Conservation (phyloP, 2,797 vertebrate genomes). For the Adelosebastes latens region DNA sequence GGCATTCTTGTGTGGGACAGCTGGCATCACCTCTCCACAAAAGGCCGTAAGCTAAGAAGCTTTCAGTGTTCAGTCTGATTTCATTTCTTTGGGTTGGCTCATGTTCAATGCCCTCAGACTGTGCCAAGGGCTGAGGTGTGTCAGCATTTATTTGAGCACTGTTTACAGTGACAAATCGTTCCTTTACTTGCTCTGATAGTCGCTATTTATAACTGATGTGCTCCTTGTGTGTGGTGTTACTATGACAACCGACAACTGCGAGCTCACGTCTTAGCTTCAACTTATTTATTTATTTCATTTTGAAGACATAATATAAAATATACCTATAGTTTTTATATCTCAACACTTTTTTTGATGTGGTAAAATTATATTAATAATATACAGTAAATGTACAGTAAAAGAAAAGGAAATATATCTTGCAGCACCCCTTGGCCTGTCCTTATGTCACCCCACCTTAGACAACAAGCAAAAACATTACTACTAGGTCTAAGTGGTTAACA, state of each 20-base stretch:
- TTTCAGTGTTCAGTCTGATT: neutral
- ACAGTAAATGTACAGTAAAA: neutral
- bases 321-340: neutral
- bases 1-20: neutral
- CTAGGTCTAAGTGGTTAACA: neutral
- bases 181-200: neutral
- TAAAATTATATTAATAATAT: neutral
- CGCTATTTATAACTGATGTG: slow-evolving; percentile 20
- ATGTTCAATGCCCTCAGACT: neutral
- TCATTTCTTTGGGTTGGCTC: neutral
- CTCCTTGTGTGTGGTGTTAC: slow-evolving; percentile 13
- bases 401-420: neutral
- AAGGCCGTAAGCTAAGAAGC: neutral
- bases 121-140: neutral
- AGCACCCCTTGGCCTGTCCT: neutral
- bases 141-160: neutral
- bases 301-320: neutral
- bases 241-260: slow-evolving; percentile 20
- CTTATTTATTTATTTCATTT: neutral
- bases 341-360: neutral
- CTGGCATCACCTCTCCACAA: neutral
- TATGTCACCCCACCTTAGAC: neutral
- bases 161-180: neutral
- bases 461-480: neutral
- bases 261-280: neutral